These are phyloP conservation scores for Habroteleia sp. DNA, from an alignment of 2,888 invertebrate genomes.

Conservation along the genomic window DNA sequence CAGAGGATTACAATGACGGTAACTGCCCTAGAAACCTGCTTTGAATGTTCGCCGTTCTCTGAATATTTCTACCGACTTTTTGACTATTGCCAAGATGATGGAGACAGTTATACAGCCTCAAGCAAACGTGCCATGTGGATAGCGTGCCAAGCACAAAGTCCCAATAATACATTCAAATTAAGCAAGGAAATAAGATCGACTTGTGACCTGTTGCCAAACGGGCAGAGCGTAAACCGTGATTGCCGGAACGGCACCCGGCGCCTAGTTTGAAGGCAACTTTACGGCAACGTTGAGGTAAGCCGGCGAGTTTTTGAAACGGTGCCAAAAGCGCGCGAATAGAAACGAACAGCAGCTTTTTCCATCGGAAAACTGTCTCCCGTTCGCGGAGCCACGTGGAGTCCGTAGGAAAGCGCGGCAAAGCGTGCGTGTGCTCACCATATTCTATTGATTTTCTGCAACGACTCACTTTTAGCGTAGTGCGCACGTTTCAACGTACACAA, in stretches of 20 bases:
- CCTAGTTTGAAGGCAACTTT: background rate
- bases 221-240: background rate
- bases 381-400: conserved; percentile 57
- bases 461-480: conserved; percentile 73
- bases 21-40: no score
- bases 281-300: background rate
- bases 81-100: no score
- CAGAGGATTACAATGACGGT: no score
- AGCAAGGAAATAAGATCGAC: background rate
- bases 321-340: background rate
- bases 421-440: conserved; percentile 61
- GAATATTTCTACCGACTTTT: no score
- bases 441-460: conserved; percentile 77
- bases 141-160: no score
- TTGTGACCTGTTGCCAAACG: conserved; percentile 22
- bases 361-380: conserved; percentile 11
- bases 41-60: no score
- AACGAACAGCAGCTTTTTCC: background rate
- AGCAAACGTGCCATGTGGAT: no score
- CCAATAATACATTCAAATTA: no score
- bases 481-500: conserved; percentile 73
- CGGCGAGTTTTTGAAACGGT: conserved; percentile 2
- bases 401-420: conserved; percentile 63
- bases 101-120: no score
- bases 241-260: no score